Conservation (phyloP, 2,797 vertebrate genomes). For the Garrulus glandarius region DNA sequence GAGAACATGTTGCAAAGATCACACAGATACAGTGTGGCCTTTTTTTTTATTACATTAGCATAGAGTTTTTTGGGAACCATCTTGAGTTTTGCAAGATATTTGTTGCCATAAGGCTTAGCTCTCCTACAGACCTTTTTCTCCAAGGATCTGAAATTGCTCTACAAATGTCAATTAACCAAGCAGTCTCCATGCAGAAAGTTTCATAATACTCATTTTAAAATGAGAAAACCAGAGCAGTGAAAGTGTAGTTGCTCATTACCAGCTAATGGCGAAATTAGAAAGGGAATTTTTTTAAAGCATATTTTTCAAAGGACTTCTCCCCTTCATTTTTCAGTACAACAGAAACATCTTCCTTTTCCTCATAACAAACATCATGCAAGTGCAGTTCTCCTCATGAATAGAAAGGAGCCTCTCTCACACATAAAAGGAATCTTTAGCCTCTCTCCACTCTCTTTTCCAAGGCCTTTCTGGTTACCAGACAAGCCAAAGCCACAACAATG, state of each 20-base stretch:
- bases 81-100: background rate
- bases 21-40: background rate
- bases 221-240: background rate
- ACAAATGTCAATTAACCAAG: constrained; percentile 50
- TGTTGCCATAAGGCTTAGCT: background rate
- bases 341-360: background rate
- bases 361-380: background rate
- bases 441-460: background rate
- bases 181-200: background rate
- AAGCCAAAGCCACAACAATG: background rate
- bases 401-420: background rate
- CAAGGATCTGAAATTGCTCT: background rate
- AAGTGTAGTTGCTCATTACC: background rate
- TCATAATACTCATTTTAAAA: constrained; percentile 8
- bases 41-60: background rate
- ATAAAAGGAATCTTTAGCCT: background rate
- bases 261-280: background rate
- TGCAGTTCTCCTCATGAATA: background rate
- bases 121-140: background rate
- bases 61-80: background rate
- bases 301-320: background rate
- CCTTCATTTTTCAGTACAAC: background rate
- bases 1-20: background rate
- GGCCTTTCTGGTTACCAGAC: background rate
- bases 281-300: background rate